A percentile compares a stretch with the other conserved stretches of the same genome.
phyloP scores from a whole-genome alignment of 2,113 vertebrate genomes.

The Felis catus region DNA sequence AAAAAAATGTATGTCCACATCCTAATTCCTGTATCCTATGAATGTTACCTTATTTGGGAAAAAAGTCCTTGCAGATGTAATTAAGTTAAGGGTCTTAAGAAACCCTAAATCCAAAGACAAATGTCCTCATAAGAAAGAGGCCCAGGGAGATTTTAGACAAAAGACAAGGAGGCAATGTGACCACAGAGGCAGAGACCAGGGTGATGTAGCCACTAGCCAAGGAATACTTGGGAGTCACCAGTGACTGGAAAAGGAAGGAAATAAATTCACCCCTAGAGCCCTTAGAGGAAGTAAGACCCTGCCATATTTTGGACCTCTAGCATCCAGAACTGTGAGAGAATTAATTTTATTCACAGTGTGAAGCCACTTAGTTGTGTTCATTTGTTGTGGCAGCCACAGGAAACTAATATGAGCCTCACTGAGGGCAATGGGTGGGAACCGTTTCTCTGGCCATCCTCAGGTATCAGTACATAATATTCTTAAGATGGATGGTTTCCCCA shows the following conservation, averaged over 20 bases:
- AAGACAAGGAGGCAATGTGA: not conserved
- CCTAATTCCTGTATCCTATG: not conserved
- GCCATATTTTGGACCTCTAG: not conserved
- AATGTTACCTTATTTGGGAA: conserved; percentile 5
- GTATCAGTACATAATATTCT: not conserved
- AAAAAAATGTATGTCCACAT: not conserved
- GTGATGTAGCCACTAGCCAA: not conserved
- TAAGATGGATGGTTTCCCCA: not conserved
- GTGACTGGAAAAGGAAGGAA: not conserved
- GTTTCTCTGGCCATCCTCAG: not conserved
- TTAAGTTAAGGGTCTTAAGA: conserved; percentile 28
- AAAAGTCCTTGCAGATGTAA: not conserved
- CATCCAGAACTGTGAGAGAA: not conserved
- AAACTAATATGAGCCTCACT: not conserved
- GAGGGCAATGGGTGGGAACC: not conserved
- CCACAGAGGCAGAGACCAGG: not conserved
- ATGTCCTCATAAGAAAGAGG: not conserved
- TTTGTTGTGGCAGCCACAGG: not conserved
- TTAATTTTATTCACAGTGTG: not conserved
- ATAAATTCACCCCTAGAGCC: not conserved
- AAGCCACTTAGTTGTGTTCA: not conserved
- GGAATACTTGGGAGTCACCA: not conserved
- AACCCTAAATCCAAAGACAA: not conserved
- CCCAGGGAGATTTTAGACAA: not conserved
- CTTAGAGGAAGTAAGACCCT: not conserved